phyloP scores from a whole-genome alignment of 2,113 vertebrate species.

The Salminus brasiliensis region DNA sequence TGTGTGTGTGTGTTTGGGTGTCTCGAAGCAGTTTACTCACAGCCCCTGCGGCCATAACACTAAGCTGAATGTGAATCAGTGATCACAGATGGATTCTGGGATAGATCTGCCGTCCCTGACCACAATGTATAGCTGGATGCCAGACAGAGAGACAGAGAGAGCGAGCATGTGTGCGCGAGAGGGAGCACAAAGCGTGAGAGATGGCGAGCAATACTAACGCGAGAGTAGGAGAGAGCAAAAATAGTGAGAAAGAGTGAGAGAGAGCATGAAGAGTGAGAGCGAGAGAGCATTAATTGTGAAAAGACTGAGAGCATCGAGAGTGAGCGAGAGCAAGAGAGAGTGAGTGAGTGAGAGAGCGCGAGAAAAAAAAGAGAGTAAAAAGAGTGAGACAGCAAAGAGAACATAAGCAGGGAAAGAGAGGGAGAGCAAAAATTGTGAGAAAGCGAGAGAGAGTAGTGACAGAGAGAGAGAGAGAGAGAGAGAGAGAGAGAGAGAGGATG shows the following conservation, averaged over 20 bases:
- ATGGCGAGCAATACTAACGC: too few relatives aligned
- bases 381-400: not conserved
- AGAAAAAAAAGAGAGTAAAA: not conserved
- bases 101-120: conserved; percentile 14
- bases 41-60: not conserved
- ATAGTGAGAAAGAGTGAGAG: too few relatives aligned
- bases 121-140: conserved; percentile 22
- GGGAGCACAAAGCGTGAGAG: too few relatives aligned
- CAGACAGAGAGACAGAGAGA: not conserved
- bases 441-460: too few relatives aligned
- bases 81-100: conserved; percentile 37
- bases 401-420: too few relatives aligned
- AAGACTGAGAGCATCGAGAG: too few relatives aligned
- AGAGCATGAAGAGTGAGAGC: not conserved
- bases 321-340: not conserved
- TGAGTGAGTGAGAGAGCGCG: not conserved
- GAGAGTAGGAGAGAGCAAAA: not conserved
- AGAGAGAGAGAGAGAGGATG: conserved; percentile 3
- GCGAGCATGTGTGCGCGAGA: not conserved
- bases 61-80: conserved; percentile 26
- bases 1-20: not conserved
- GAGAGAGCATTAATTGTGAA: too few relatives aligned
- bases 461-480: conserved; percentile 8
- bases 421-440: too few relatives aligned
- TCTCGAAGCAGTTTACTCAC: conserved; percentile 21